Evolutionary conservation across 2,888 invertebrate genomes (phyloP).

Genomic region (Desoria tigrina): DNA sequence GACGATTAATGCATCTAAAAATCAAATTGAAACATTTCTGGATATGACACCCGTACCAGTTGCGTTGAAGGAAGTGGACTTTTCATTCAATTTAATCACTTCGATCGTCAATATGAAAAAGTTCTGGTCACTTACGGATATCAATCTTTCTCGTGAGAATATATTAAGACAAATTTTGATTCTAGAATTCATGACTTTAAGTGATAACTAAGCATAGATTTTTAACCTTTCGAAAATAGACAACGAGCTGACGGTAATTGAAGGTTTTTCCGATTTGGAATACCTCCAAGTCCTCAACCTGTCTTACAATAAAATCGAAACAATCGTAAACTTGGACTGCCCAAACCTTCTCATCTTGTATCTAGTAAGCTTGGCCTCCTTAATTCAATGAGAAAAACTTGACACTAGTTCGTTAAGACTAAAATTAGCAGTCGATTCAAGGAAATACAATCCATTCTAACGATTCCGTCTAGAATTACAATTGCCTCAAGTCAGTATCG

Average conservation of each 20-base stretch:
- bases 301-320: slow-evolving; percentile 27
- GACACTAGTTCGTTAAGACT: no score
- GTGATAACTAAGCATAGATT: not conserved
- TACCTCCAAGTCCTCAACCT: slow-evolving; percentile 28
- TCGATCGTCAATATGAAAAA: slow-evolving; percentile 19
- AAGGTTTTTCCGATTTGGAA: slow-evolving; percentile 15
- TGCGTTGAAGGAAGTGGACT: slow-evolving; percentile 27
- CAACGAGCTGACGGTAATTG: slow-evolving; percentile 23
- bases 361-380: no score
- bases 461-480: slow-evolving; percentile 15
- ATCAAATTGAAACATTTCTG: slow-evolving; percentile 32
- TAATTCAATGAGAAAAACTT: no score
- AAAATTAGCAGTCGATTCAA: no score
- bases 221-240: slow-evolving; percentile 21
- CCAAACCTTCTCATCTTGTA: slow-evolving; percentile 22
- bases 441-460: no score
- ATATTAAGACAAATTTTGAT: not conserved
- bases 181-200: not conserved
- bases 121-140: slow-evolving; percentile 33
- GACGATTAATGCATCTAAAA: slow-evolving; percentile 34
- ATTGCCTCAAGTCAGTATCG: slow-evolving; percentile 6
- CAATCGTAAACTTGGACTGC: slow-evolving; percentile 18
- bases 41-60: slow-evolving; percentile 14
- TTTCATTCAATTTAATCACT: slow-evolving; percentile 34
- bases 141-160: slow-evolving; percentile 38